These are phyloP conservation scores for Varanus salvator DNA, from an alignment of 2,113 vertebrate species.

Conservation along the genomic window DNA sequence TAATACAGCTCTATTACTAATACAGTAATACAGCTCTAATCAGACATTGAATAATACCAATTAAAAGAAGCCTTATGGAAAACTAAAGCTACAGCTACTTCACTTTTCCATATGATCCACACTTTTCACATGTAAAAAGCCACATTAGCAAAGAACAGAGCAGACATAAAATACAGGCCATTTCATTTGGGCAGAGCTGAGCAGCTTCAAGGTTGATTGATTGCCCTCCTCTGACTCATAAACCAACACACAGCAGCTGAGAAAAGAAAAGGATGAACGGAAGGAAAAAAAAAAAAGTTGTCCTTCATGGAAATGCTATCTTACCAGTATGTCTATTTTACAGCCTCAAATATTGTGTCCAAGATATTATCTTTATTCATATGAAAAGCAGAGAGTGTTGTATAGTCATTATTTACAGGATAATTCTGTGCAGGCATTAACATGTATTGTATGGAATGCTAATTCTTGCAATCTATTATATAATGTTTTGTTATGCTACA, in stretches of 20 bases:
- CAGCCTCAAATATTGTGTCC: background rate
- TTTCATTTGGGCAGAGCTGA: background rate
- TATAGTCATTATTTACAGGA: background rate
- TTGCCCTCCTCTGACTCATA: constrained; percentile 29
- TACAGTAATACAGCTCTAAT: constrained; percentile 15
- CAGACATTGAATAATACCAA: constrained; percentile 14
- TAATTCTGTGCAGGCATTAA: background rate
- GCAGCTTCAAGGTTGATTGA: constrained; percentile 11
- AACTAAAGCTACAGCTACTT: constrained; percentile 6
- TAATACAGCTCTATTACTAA: background rate
- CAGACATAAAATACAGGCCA: background rate
- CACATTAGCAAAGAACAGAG: constrained; percentile 28
- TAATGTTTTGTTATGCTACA: background rate
- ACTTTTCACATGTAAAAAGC: constrained; percentile 26
- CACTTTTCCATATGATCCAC: constrained; percentile 20
- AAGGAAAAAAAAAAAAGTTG: constrained; percentile 1
- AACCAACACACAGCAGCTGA: constrained; percentile 21
- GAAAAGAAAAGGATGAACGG: constrained; percentile 29
- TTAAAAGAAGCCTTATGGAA: constrained; percentile 28
- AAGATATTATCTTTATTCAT: constrained; percentile 6
- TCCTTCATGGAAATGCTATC: background rate
- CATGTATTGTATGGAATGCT: background rate
- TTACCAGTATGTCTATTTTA: background rate
- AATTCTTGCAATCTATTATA: background rate
- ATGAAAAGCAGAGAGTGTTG: background rate